Percentiles rank a stretch among this genome's conserved stretches.
Conservation (phyloP, 2,888 invertebrate species). For the Melikaiella ostensackeni region DNA sequence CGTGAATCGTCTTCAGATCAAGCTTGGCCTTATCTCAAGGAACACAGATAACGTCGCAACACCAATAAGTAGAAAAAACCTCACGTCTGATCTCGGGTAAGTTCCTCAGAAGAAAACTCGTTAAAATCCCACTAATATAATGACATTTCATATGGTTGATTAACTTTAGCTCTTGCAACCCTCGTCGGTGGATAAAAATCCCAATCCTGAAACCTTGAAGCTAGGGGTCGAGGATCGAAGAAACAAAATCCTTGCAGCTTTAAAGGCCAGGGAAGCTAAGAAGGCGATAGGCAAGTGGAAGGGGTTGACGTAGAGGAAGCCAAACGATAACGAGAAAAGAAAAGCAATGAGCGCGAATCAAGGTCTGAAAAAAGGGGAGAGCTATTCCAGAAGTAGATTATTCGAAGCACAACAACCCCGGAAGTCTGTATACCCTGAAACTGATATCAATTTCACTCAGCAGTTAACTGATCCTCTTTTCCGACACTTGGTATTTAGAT, state of each 20-base stretch:
- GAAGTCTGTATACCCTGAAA: conserved; percentile 61
- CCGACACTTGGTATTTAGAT: conserved; percentile 50
- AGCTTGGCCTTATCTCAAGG: conserved; percentile 47
- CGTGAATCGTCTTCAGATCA: conserved; percentile 46
- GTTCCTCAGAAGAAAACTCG: conserved; percentile 67
- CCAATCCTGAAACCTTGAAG: conserved; percentile 49
- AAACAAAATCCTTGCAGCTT: conserved; percentile 18
- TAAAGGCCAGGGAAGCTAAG: conserved; percentile 44
- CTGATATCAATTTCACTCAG: conserved; percentile 61
- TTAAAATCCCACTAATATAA: conserved; percentile 73
- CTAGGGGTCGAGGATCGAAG: conserved; percentile 45
- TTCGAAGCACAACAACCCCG: conserved; percentile 71
- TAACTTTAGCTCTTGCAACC: conserved; percentile 66
- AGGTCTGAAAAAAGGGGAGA: conserved; percentile 52
- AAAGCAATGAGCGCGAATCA: conserved; percentile 50
- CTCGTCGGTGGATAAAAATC: conserved; percentile 59
- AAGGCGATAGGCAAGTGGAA: conserved; percentile 56
- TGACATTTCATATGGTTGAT: conserved; percentile 72
- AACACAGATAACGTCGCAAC: conserved; percentile 54
- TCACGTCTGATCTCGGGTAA: conserved; percentile 62
- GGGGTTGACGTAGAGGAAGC: conserved; percentile 54
- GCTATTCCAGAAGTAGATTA: conserved; percentile 65
- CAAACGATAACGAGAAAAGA: conserved; percentile 48
- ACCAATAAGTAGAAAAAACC: conserved; percentile 61
- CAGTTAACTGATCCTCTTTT: conserved; percentile 47